Evolutionary conservation across 1,140 invertebrate species (phyloP), one percentile per base, ranked within the genome.

Genomic region (Vanessa atalanta): DNA sequence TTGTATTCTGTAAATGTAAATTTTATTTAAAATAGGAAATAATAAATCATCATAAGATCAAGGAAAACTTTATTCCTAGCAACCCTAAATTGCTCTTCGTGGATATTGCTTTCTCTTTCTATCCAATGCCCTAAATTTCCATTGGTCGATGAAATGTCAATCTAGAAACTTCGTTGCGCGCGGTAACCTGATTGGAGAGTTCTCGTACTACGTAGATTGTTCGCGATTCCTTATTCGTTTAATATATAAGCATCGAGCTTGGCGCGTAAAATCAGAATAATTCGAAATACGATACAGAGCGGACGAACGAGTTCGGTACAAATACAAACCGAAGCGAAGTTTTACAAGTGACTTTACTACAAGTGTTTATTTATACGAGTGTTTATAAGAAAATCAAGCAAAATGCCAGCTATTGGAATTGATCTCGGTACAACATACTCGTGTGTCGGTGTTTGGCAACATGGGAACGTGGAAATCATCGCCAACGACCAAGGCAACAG

Each of bases 401-500:
- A 94, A 88, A 92, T 94, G 90, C 94, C 94, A 81, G 96, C 96
- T 75, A 95, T 96, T 83, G 96, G 96, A 86, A 97, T 97, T 81
- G 96, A 97, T 93, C 92, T 96, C 16, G 57, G 57, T 37, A 61
- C 57, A 8, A 61, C 57, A n/a, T 61, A 61, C 57, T 61, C 57
- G 13, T 61, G 57, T 14, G 57, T 61, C 5, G 57, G 57, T 43
- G 57, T 61, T 1, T 61, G 57, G 57, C 57, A 61, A 61, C 57
- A 61, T 61, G 57, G 57, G 15, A 61, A 61, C 26, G 57, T 61
- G 31, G 57, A 61, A 37, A 61, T 61, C 57, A 98, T 98, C 82
- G 97, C 97, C 83, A 98, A 99, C 88, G 98, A 98, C 88, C 97
- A 98, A 93, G 98, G 98, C 26, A 98, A 98, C 93, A 93, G 97